Base-by-base conservation (phyloP, 2,113 vertebrate genomes). In the Pelusios castaneus region DNA sequence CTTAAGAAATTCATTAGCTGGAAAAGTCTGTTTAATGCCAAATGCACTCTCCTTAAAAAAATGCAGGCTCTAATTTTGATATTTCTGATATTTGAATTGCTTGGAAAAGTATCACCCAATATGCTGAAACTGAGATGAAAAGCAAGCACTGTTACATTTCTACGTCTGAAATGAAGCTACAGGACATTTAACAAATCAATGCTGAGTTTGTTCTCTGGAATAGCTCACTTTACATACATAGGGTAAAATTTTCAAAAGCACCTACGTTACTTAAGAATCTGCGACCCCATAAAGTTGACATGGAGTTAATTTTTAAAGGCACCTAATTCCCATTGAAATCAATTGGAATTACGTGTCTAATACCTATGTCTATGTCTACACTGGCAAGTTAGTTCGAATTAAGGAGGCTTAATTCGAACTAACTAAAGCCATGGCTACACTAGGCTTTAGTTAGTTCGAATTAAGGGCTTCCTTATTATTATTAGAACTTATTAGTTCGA, bases 1-100 rank as follows among this genome's bases (percentile, higher is more conserved):
- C 95, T 98, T 95, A 93, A 97, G 97, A 98, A 97, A 98, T 97
- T 97, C 97, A 97, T 98, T 98, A 98, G 96, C 97, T 98, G 94
- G 90, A 97, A 96, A 98, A 97, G 87, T 93, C 95, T 97, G 94
- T 95, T 97, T 98, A 97, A 97, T 93, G 94, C 93, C 96, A 97
- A 97, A 97, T 80, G 91, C 73, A 93, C 52, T 95, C 67, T 67
- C 52, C 82, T 98, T 98, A 98, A 98, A 98, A 98, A 98, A 97
- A 96, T 93, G 90, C 93, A 97, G 95, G 56, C 29, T 94, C 96
- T 84, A 54, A 94, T 94, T 97, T 92, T 90, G 88, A 90, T 96
- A 97, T 89, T 96, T 95, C 91, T 96, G 90, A 95, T 25, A 90
- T 93, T 96, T 97, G 87, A 95, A 85, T 96, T 97, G 60, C 91